These are phyloP conservation scores for Cebus imitator DNA, from an alignment of 2,113 vertebrate species.

Conservation along the genomic window DNA sequence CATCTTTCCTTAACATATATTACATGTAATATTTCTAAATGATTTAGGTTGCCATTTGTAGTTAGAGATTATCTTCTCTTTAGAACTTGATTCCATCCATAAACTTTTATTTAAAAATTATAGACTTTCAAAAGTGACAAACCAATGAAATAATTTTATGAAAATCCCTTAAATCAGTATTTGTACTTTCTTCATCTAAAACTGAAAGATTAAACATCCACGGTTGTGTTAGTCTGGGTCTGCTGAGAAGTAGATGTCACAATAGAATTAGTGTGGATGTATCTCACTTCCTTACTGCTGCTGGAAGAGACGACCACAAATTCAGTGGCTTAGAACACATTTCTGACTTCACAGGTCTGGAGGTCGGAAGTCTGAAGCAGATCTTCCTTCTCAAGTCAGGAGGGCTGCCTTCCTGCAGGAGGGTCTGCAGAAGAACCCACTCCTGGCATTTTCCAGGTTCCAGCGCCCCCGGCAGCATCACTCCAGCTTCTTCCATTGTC, in stretches of 20 bases:
- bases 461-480: background rate
- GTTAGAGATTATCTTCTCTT: background rate
- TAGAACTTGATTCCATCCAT: background rate
- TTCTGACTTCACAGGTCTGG: background rate
- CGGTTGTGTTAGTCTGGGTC: background rate
- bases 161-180: background rate
- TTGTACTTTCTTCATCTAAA: background rate
- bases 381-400: background rate
- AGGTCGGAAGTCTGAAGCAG: background rate
- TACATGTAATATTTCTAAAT: constrained; percentile 17
- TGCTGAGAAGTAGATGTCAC: background rate
- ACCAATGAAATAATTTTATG: background rate
- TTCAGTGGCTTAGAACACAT: background rate
- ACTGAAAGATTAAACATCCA: background rate
- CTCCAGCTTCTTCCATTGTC: rapidly evolving
- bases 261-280: background rate
- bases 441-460: background rate
- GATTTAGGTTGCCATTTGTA: background rate
- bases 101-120: constrained; percentile 46
- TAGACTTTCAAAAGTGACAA: constrained; percentile 22
- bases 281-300: background rate
- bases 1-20: constrained; percentile 19
- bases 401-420: background rate
- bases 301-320: background rate
- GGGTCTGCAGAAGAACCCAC: rapidly evolving